Evolutionary conservation across 2,113 vertebrate genomes (phyloP).

Genomic region (Austrofundulus limnaeus): DNA sequence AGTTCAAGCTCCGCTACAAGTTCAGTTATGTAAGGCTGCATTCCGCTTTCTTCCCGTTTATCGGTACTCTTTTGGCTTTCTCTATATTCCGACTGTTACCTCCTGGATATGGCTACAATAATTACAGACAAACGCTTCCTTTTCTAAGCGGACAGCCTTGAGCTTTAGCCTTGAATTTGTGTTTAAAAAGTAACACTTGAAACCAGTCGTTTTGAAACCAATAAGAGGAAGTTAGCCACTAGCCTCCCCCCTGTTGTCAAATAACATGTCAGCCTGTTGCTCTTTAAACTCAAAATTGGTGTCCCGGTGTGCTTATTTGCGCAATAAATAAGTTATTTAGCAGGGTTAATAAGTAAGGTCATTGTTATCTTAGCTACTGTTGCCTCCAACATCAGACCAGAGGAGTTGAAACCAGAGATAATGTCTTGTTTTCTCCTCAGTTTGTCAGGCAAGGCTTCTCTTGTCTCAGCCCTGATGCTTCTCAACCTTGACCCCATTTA

Average conservation of each 20-base stretch:
- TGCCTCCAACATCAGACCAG: slow-evolving; percentile 34
- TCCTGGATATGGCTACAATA: slow-evolving; percentile 21
- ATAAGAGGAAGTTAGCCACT: slow-evolving; percentile 49
- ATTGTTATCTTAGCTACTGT: slow-evolving; percentile 49
- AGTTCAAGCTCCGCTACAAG: background rate
- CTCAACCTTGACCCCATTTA: background rate
- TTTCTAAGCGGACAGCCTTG: slow-evolving; percentile 21
- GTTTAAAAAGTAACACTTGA: background rate
- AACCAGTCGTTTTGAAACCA: slow-evolving; percentile 12
- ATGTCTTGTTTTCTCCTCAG: background rate
- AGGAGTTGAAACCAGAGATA: slow-evolving; percentile 9
- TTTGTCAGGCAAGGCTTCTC: no score
- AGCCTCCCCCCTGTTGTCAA: slow-evolving; percentile 11
- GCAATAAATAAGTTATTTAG: slow-evolving; percentile 25
- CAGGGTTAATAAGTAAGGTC: slow-evolving; percentile 25
- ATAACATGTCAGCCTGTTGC: slow-evolving; percentile 13
- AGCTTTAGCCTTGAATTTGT: no score
- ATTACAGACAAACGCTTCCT: slow-evolving; percentile 26
- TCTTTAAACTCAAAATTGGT: background rate
- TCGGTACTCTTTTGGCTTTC: slow-evolving; percentile 1
- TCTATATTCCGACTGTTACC: background rate
- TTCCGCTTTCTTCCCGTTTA: background rate
- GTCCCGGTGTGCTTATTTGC: slow-evolving; percentile 10
- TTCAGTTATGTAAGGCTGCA: background rate
- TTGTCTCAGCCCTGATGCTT: slow-evolving; percentile 1